These are phyloP conservation scores for Metopia argyrocephala DNA, from an alignment of 2,888 invertebrate genomes.

Conservation along the genomic window DNA sequence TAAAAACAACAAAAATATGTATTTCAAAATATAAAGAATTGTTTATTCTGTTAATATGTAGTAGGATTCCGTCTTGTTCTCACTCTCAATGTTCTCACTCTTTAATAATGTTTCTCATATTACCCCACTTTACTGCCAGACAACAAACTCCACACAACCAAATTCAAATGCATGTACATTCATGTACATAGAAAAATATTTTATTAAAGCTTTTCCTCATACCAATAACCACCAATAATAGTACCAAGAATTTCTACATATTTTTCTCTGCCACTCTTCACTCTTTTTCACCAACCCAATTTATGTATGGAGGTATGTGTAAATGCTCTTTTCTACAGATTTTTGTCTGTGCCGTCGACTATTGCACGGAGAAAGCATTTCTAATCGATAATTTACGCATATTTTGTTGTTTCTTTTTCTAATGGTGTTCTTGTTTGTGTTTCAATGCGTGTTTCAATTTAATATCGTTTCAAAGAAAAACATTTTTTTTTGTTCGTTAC, in stretches of 20 bases:
- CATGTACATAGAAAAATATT: slow-evolving; percentile 2
- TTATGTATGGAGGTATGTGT: too few species aligned
- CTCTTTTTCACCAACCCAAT: too few species aligned
- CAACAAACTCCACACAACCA: too few species aligned
- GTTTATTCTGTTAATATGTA: not conserved
- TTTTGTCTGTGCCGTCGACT: not conserved
- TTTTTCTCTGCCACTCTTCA: too few species aligned
- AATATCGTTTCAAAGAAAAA: slow-evolving; percentile 34
- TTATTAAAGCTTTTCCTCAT: too few species aligned
- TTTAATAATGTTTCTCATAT: too few species aligned
- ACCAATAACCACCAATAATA: too few species aligned
- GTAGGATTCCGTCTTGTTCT: slow-evolving; percentile 1
- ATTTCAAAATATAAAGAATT: not conserved
- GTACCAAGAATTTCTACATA: too few species aligned
- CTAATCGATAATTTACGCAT: slow-evolving; percentile 58
- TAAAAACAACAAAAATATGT: not conserved
- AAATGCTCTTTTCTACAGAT: not conserved
- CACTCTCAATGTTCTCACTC: too few species aligned
- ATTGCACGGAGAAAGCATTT: slow-evolving; percentile 5
- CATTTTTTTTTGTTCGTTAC: too few species aligned
- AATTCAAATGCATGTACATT: slow-evolving; percentile 23
- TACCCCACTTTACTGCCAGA: not conserved
- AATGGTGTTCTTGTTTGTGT: not conserved
- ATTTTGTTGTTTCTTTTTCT: not conserved
- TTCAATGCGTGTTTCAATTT: slow-evolving; percentile 30